phyloP scores from a whole-genome alignment of 2,797 vertebrate genomes.

The Peromyscus eremicus region DNA sequence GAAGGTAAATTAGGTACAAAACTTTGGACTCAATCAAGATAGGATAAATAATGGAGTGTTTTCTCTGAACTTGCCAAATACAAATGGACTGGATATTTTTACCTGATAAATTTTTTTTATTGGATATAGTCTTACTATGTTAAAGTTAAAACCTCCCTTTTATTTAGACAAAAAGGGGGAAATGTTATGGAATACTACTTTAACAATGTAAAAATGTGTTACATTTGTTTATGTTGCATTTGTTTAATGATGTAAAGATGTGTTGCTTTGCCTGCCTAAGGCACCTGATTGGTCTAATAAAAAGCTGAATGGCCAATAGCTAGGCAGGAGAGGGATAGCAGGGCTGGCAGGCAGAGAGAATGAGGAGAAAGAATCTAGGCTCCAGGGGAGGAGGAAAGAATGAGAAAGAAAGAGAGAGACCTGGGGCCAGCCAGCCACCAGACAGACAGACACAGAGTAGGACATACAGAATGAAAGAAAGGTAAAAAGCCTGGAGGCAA shows the following conservation, averaged over 20 bases:
- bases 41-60: background rate
- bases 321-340: background rate
- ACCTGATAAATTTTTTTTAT: background rate
- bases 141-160: background rate
- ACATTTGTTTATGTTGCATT: background rate
- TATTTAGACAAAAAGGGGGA: background rate
- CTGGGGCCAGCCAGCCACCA: background rate
- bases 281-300: background rate
- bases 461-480: background rate
- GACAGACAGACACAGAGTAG: background rate
- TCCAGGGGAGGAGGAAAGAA: background rate
- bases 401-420: background rate
- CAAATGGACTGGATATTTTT: background rate
- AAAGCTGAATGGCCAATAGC: background rate
- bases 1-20: background rate
- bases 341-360: background rate
- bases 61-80: background rate
- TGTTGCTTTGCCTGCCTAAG: background rate
- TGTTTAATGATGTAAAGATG: background rate
- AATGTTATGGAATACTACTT: background rate
- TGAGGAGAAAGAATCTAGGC: background rate
- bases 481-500: background rate
- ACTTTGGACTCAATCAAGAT: background rate
- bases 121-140: background rate
- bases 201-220: background rate